Percentiles rank a stretch among this genome's conserved stretches.
phyloP scores from a whole-genome alignment of 1,140 invertebrate species.

The Tetranychus urticae region DNA sequence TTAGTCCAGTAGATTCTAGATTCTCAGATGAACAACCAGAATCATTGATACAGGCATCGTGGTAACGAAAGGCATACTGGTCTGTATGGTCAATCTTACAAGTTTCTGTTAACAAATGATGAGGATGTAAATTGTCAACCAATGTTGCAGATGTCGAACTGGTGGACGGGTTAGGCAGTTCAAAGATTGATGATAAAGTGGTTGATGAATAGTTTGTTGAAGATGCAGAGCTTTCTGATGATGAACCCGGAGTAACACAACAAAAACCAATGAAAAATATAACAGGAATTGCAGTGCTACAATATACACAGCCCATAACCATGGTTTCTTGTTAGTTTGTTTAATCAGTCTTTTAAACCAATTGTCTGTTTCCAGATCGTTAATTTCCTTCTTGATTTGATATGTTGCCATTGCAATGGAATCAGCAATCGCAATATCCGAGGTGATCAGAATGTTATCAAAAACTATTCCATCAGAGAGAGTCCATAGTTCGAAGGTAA shows the following conservation, averaged over 20 bases:
- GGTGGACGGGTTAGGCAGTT: no score
- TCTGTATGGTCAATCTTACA: no score
- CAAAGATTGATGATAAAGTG: no score
- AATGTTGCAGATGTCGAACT: no score
- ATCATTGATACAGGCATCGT: no score
- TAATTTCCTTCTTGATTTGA: slow-evolving; percentile 51
- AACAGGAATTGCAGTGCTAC: slow-evolving; percentile 50
- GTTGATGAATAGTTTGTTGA: no score
- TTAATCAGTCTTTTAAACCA: slow-evolving; percentile 49
- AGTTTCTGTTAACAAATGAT: no score
- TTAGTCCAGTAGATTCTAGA: no score
- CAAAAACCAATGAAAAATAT: slow-evolving; percentile 52
- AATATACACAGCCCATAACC: slow-evolving; percentile 68
- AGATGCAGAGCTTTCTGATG: neutral
- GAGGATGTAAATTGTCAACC: no score
- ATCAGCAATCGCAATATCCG: slow-evolving; percentile 46
- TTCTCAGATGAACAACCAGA: no score
- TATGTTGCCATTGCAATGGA: slow-evolving; percentile 62
- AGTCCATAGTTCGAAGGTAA: slow-evolving; percentile 93
- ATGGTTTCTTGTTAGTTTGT: slow-evolving; percentile 64
- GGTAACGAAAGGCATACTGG: no score
- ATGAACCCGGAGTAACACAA: slow-evolving; percentile 33
- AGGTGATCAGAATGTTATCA: slow-evolving; percentile 83
- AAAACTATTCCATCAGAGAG: slow-evolving; percentile 83
- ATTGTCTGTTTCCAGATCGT: slow-evolving; percentile 49